Evolutionary conservation across 2,113 vertebrate species (phyloP), one percentile per base, ranked within the genome.

Genomic region (Hoplias malabaricus): DNA sequence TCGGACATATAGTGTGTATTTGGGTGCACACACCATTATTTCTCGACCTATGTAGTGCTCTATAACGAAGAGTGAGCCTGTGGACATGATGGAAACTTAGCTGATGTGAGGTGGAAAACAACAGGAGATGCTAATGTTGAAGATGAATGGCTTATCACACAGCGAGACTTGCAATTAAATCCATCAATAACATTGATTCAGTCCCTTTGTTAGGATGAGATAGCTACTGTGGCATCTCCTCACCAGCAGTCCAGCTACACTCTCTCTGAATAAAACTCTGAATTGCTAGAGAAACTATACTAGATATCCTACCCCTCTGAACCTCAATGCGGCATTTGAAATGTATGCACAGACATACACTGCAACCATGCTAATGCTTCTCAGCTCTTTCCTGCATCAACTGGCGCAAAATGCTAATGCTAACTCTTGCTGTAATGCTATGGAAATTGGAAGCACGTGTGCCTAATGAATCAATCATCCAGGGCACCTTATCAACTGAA

Each of bases 401-500:
- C 21, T 13, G 25, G 23, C 21, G 61, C 50, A 48, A 72, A 43
- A 34, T 21, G 10, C 54, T 62, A 69, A 77, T 31, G 34, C 68
- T 80, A 83, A 77, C 9, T 21, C 66, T 33, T 69, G 54, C 77
- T 63, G 82, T 86, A 86, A 87, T 90, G 87, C 87, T 88, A 89
- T 90, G 87, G 86, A 90, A 90, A 90, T 88, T 80, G 83, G 82
- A 74, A 85, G 73, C 89, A 88, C 86, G 87, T 90, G 86, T 80
- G 78, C 85, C 85, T 89, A 90, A 90, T 89, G 86, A 90, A 92
- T 92, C 90, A 90, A 90, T 92, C 89, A 87, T 89, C 83, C 88
- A 85, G 84, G 85, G 84, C 87, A 87, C 83, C 91, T 93, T 92
- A 92, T 92, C 91, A 92, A 90, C 86, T 89, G 82, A 84, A 81